Evolutionary conservation across 1,140 invertebrate species (phyloP).

Genomic region (Bombus sibiricus): DNA sequence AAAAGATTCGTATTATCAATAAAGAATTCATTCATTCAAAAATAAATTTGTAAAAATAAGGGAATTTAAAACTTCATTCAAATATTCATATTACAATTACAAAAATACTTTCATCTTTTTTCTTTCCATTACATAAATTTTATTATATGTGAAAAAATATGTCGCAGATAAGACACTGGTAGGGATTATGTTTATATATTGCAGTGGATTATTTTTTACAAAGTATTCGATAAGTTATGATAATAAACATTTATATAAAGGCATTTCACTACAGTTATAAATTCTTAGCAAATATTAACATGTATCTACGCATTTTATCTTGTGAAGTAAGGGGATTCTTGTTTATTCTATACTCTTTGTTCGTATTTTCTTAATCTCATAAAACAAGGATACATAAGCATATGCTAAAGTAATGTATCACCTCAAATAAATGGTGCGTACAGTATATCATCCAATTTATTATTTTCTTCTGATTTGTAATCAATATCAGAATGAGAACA

Average conservation of each 20-base stretch:
- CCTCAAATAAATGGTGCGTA: slow-evolving; percentile 43
- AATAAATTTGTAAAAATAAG: neutral
- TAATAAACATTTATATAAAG: neutral
- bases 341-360: slow-evolving; percentile 42
- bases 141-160: neutral
- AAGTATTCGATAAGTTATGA: neutral
- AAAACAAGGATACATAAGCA: slow-evolving; percentile 3
- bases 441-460: slow-evolving; percentile 36
- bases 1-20: neutral
- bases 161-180: neutral
- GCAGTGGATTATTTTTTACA: neutral
- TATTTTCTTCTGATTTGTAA: slow-evolving; percentile 16
- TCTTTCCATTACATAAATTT: neutral
- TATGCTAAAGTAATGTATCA: slow-evolving; percentile 14
- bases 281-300: neutral
- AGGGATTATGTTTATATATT: neutral
- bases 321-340: slow-evolving; percentile 44
- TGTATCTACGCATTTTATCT: slow-evolving; percentile 42
- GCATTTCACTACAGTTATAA: neutral
- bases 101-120: neutral
- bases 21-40: neutral
- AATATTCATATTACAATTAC: neutral
- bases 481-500: neutral
- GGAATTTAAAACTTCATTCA: neutral
- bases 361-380: slow-evolving; percentile 40